Evolutionary conservation across 2,797 vertebrate species (phyloP), one percentile per base, ranked within the genome.

Genomic region (Sebastes itinus): DNA sequence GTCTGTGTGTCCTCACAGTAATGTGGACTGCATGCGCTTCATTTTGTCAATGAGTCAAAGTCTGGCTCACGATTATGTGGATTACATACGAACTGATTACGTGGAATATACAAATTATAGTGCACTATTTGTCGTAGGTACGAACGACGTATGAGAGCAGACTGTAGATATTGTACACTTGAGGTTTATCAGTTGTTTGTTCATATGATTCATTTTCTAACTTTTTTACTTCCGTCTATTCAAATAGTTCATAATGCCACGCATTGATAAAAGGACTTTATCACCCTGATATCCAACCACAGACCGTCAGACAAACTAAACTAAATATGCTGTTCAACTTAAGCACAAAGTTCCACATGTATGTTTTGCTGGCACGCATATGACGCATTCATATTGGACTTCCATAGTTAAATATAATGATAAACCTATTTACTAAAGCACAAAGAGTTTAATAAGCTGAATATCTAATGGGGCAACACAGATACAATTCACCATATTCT

Each of bases 311-410:
- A 28, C 33, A 20, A 11, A 30, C 11, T 0, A 46, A 18, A 49
- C 6, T 4, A 7, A 3, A 33, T 33, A 28, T n/a, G 4, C 5
- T 2, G 3, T 14, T 69, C 7, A 0, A 38, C 5, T 38, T 2
- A 23, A 7, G 61, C 9, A 30, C 13, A 22, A 1, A 62, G 0
- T 60, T 77, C 63, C 80, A 84, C 87, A 75, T 46, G 7, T 11
- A 70, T n/a, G 2, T 32, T 62, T 49, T 49, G 23, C 4, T 20
- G 81, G 64, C 83, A 74, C 81, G 1, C n/a, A 0, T 6, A 2
- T 65, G 58, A 70, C 14, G 65, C 64, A 10, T 79, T 68, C 20
- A 32, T 46, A 49, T 0, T 0, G 0, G 18, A 49, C 0, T 49
- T 49, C 46, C 46, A 20, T 20, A 18, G 18, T 49, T 8, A 49